These are phyloP conservation scores for Eospalax fontanierii DNA, from an alignment of 2,797 vertebrate species.

Conservation along the genomic window DNA sequence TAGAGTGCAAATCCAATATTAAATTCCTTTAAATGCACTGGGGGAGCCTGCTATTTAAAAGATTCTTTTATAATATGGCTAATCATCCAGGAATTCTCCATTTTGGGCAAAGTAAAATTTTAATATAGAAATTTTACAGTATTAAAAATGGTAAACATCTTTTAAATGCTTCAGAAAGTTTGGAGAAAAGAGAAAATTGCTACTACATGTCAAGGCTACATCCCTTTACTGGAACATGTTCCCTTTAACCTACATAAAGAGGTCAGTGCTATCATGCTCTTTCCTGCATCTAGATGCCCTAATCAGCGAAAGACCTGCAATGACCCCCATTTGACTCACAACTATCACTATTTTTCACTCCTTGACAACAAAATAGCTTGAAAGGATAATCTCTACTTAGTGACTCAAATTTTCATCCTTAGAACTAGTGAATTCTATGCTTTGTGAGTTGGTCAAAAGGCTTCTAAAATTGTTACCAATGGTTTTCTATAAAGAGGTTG, in stretches of 20 bases:
- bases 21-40: constrained; percentile 64
- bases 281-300: neutral
- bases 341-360: neutral
- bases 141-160: constrained; percentile 34
- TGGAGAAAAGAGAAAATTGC: neutral
- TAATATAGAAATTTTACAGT: constrained; percentile 70
- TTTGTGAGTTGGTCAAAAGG: neutral
- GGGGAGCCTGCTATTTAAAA: constrained; percentile 66
- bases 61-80: constrained; percentile 69
- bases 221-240: neutral
- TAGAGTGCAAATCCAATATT: constrained; percentile 74
- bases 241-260: neutral
- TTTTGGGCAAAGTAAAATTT: constrained; percentile 69
- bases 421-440: neutral
- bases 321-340: neutral
- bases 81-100: constrained; percentile 65
- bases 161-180: constrained; percentile 38
- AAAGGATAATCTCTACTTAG: neutral
- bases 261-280: neutral
- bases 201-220: neutral
- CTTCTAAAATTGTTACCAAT: neutral
- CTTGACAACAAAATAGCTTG: neutral
- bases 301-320: too few species aligned
- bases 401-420: constrained; percentile 10
- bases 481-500: neutral